Evolutionary conservation across 37 sponge, comb jelly and placozoan genomes (phyloP).

Genomic region (Spongia lamella): DNA sequence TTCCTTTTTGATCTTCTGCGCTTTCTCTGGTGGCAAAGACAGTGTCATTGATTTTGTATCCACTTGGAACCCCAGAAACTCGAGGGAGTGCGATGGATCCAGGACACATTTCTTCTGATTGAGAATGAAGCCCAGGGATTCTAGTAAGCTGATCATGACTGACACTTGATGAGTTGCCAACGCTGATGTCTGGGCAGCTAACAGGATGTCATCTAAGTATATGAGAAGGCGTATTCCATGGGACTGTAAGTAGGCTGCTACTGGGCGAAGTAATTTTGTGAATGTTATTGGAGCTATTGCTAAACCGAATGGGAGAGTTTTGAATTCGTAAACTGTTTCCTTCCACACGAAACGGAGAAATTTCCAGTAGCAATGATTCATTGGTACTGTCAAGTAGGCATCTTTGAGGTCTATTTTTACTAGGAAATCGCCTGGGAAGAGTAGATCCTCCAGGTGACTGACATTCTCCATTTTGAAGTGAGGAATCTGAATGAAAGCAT

Average conservation of each 20-base stretch:
- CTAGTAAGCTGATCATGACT: too few species aligned
- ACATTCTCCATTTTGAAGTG: not conserved
- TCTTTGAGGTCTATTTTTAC: conserved; percentile 18
- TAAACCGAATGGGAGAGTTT: conserved; percentile 24
- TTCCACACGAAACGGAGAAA: not conserved
- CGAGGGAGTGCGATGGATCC: too few species aligned
- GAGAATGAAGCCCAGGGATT: too few species aligned
- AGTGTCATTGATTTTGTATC: too few species aligned
- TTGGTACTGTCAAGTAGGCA: conserved; percentile 14
- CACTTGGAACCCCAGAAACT: too few species aligned
- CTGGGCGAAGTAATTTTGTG: conserved; percentile 22
- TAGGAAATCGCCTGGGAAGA: not conserved
- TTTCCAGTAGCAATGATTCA: not conserved
- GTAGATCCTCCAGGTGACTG: not conserved
- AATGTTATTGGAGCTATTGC: conserved; percentile 11
- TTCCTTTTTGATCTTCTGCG: too few species aligned
- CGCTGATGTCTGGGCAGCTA: too few species aligned
- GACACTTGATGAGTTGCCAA: too few species aligned
- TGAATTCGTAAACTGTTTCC: too few species aligned
- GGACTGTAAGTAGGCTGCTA: not conserved
- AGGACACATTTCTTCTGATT: too few species aligned
- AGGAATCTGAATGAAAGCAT: too few species aligned
- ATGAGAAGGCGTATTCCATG: conserved; percentile 4
- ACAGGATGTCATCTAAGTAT: conserved; percentile 37
- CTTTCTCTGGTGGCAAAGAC: too few species aligned